Conservation (phyloP, 2,797 vertebrate species). For the Melanotaenia maccullochi region DNA sequence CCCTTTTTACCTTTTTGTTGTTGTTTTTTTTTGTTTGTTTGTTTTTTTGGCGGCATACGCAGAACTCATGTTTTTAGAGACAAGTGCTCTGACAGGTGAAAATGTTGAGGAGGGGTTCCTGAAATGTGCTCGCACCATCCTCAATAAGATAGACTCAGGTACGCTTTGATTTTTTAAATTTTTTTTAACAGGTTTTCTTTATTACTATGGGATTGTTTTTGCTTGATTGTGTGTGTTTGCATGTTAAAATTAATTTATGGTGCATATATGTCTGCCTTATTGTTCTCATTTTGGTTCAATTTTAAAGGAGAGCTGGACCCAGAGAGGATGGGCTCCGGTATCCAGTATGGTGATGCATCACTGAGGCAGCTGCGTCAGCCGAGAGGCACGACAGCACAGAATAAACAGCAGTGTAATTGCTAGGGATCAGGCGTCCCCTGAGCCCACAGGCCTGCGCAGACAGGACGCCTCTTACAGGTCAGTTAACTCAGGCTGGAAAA, state of each 20-base stretch:
- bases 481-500: constrained; percentile 21
- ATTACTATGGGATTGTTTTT: neutral
- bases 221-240: neutral
- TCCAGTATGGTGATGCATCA: constrained; percentile 92
- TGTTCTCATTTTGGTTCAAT: neutral
- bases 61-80: constrained; percentile 96
- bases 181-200: constrained; percentile 14
- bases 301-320: constrained; percentile 90
- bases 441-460: constrained; percentile 50
- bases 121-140: constrained; percentile 93
- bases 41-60: neutral
- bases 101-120: constrained; percentile 95
- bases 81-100: constrained; percentile 93
- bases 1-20: neutral
- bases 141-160: constrained; percentile 96
- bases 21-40: too few species aligned
- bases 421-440: constrained; percentile 72
- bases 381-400: constrained; percentile 84
- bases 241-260: neutral
- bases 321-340: constrained; percentile 94
- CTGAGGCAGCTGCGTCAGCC: constrained; percentile 90
- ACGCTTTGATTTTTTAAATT: constrained; percentile 17
- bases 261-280: neutral
- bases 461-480: constrained; percentile 74
- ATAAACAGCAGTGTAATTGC: constrained; percentile 91